Percentiles rank a stretch among this genome's conserved stretches.
Conservation (phyloP, 2,797 vertebrate species). For the Basileuterus tristriatus region DNA sequence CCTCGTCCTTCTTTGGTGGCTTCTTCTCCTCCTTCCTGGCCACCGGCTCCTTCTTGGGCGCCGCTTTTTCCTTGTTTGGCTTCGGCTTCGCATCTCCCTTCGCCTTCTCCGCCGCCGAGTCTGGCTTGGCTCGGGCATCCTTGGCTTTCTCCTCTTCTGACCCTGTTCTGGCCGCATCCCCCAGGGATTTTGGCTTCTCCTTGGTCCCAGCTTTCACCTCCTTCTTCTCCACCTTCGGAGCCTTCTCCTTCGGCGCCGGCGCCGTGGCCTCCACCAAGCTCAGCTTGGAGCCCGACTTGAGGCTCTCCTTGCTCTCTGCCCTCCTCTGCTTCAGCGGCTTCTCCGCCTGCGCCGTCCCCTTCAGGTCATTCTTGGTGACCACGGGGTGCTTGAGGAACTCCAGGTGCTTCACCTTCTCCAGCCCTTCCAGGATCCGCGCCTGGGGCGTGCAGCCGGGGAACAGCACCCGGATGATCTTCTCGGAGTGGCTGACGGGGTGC, state of each 20-base stretch:
- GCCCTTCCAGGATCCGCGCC: constrained; percentile 85
- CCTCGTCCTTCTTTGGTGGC: constrained; percentile 74
- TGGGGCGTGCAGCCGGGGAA: constrained; percentile 92
- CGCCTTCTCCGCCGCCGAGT: neutral
- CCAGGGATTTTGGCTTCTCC: constrained; percentile 36
- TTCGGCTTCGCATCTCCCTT: constrained; percentile 56
- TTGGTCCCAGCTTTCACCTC: constrained; percentile 6
- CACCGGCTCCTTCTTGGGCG: constrained; percentile 71
- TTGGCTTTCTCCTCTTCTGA: constrained; percentile 23
- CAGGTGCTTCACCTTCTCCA: constrained; percentile 88
- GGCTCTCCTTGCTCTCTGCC: constrained; percentile 87
- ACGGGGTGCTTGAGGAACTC: constrained; percentile 85
- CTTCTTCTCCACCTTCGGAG: constrained; percentile 13
- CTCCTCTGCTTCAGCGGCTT: constrained; percentile 74
- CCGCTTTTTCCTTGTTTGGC: neutral
- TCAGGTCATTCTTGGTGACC: constrained; percentile 82
- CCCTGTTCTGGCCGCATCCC: neutral
- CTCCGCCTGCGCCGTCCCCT: constrained; percentile 6
- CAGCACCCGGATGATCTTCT: constrained; percentile 89
- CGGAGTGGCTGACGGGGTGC: constrained; percentile 84
- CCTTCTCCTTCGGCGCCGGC: neutral
- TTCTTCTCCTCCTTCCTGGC: constrained; percentile 79
- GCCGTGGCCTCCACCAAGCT: constrained; percentile 5
- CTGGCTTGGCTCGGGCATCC: constrained; percentile 30
- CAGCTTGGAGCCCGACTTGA: constrained; percentile 75